A percentile compares a stretch with the other conserved stretches of the same genome.
phyloP scores from a whole-genome alignment of 2,113 vertebrate genomes.

The Paratilapia polleni region DNA sequence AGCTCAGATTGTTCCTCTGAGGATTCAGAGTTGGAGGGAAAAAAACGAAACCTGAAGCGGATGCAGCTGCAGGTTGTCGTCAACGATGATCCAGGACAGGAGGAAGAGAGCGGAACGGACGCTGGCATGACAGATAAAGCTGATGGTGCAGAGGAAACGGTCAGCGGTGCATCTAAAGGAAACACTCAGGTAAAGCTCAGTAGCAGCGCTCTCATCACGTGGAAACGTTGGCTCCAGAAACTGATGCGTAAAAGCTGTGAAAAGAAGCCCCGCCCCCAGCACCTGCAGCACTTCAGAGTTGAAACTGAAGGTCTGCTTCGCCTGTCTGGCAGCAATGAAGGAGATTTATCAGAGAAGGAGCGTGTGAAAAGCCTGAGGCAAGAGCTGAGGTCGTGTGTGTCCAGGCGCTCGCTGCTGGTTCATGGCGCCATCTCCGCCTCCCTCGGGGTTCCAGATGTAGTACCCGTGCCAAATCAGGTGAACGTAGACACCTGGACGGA shows the following conservation, averaged over 20 bases:
- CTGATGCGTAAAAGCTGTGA: background rate
- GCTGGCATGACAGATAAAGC: background rate
- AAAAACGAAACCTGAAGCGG: accelerated
- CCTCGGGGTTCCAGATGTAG: background rate
- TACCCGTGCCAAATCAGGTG: conserved; percentile 19
- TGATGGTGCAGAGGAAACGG: background rate
- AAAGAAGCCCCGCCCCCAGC: background rate
- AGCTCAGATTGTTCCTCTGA: background rate
- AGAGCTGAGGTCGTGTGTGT: conserved; percentile 70
- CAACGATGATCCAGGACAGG: background rate
- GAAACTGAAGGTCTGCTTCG: background rate
- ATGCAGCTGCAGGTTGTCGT: conserved; percentile 19
- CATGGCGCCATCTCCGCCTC: conserved; percentile 13
- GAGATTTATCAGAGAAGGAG: background rate
- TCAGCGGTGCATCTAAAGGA: background rate
- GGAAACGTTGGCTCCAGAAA: conserved; percentile 77
- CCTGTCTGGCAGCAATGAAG: accelerated
- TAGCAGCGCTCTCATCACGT: conserved; percentile 17
- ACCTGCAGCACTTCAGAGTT: background rate
- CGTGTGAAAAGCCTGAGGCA: conserved; percentile 8
- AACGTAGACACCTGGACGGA: conserved; percentile 59
- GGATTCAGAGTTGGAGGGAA: background rate
- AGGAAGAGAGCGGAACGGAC: background rate
- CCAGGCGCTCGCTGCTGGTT: conserved; percentile 58
- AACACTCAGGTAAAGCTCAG: conserved; percentile 12